Evolutionary conservation across 2,797 vertebrate species (phyloP), one percentile per base, ranked within the genome.

Genomic region (Yasuhikotakia modesta): DNA sequence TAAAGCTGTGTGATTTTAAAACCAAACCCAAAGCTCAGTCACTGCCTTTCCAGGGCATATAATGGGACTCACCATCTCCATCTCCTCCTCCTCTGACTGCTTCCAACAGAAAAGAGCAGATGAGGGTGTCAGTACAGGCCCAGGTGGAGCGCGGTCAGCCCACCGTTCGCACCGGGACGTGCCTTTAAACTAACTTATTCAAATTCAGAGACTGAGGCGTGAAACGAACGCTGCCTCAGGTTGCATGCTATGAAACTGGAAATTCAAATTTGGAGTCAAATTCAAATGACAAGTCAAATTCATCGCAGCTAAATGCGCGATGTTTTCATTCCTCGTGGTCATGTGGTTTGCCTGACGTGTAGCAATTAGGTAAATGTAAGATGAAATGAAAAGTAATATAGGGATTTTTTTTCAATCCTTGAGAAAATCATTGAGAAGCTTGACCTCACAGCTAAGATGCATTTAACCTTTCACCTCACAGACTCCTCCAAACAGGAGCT

Each of bases 81-180:
- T 96, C 92, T 98, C 96, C 92, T 99, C 96, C 91, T 98, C 97
- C 94, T 98, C 96, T 85, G 96, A 96, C 97, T 99, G 96, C 91
- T 93, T 93, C 91, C 91, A 87, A 92, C 88, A 87, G 86, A 91
- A 88, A 90, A 90, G 90, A 95, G 86, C 91, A 92, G 82, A 92
- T 88, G 89, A 87, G 65, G 73, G 85, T 88, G 91, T 91, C 82
- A 89, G 82, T 83, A 82, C 85, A 84, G 61, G 84, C 86, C 70
- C 68, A 68, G 83, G 84, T 52, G 78, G 76, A 66, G 17, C n/a
- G 17, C 13, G 35, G 22, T 55, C 11, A 19, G 52, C 60, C 17
- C 52, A 11, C 19, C 21, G 7, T 69, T 53, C 39, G 4, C 8
- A 43, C 21, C 50, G 39, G 43, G 43, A 22, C 39, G 30, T 19